These are phyloP conservation scores for Zoanthus sociatus DNA, from an alignment of 92 coral and sea anemone species.

Conservation along the genomic window DNA sequence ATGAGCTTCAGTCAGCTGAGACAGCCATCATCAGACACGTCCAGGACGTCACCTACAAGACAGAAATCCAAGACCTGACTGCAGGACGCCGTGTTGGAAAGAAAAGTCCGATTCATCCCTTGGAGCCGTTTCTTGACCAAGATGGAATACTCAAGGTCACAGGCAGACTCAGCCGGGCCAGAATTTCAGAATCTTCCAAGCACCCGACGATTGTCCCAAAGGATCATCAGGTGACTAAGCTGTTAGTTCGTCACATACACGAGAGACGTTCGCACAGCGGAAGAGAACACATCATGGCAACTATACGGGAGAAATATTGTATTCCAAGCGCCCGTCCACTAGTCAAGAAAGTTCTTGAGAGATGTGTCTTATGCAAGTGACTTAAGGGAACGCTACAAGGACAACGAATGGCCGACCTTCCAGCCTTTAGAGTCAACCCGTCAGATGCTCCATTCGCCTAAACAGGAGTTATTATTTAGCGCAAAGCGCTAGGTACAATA, in stretches of 20 bases:
- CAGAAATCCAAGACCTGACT: background rate
- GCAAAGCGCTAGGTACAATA: no score
- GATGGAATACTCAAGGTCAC: slow-evolving; percentile 15
- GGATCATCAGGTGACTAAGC: slow-evolving; percentile 36
- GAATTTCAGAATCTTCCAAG: background rate
- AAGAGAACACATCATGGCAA: background rate
- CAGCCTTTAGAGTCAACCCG: background rate
- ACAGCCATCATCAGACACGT: slow-evolving; percentile 4
- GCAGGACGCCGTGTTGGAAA: slow-evolving; percentile 11
- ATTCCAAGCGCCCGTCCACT: background rate
- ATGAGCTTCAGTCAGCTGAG: slow-evolving; percentile 11
- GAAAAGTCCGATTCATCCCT: slow-evolving; percentile 15
- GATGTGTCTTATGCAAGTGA: slow-evolving; percentile 8
- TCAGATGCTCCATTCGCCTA: no score
- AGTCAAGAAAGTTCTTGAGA: background rate
- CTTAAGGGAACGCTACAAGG: background rate
- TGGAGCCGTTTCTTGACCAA: background rate
- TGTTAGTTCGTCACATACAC: slow-evolving; percentile 16
- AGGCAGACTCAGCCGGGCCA: background rate
- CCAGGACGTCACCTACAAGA: slow-evolving; percentile 14
- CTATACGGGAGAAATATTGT: slow-evolving; percentile 26
- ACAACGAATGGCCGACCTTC: slow-evolving; percentile 29
- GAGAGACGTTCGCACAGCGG: slow-evolving; percentile 1
- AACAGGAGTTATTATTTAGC: no score
- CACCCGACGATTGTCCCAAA: slow-evolving; percentile 25